Conservation (phyloP, 2,113 vertebrate species). For the Turnix velox region DNA sequence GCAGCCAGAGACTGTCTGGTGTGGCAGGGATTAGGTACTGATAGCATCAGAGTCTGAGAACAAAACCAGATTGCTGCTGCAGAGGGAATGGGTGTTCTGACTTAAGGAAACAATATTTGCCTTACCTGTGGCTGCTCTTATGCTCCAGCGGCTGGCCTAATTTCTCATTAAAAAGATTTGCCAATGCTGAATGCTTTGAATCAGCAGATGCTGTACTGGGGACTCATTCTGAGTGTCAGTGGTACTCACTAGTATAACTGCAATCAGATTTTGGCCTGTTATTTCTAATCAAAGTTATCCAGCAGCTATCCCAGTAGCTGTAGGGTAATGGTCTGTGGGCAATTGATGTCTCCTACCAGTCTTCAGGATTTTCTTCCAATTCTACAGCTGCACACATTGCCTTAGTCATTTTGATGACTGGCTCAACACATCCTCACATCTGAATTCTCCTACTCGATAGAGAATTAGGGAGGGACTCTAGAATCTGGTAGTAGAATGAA, state of each 20-base stretch:
- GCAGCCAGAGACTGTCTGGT: constrained; percentile 27
- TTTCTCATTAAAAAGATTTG: neutral
- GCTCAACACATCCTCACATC: neutral
- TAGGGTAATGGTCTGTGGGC: neutral
- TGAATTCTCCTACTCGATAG: neutral
- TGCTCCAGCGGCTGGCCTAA: neutral
- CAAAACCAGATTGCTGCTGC: constrained; percentile 31
- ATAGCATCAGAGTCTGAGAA: constrained; percentile 31
- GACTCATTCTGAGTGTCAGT: neutral
- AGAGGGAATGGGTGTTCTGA: neutral
- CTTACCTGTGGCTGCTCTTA: neutral
- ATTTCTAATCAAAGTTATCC: neutral
- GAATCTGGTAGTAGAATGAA: neutral
- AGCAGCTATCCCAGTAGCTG: neutral
- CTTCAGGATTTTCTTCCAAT: neutral
- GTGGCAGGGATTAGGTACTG: constrained; percentile 41
- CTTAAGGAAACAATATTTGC: neutral
- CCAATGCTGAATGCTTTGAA: neutral
- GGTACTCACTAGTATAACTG: neutral
- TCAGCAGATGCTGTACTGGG: neutral
- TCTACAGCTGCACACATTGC: neutral
- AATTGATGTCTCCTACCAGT: neutral
- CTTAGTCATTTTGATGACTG: neutral
- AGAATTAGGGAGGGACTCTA: neutral
- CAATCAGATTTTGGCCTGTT: neutral